Evolutionary conservation across 2,113 vertebrate genomes (phyloP).

Genomic region (Micronycteris hirsuta): DNA sequence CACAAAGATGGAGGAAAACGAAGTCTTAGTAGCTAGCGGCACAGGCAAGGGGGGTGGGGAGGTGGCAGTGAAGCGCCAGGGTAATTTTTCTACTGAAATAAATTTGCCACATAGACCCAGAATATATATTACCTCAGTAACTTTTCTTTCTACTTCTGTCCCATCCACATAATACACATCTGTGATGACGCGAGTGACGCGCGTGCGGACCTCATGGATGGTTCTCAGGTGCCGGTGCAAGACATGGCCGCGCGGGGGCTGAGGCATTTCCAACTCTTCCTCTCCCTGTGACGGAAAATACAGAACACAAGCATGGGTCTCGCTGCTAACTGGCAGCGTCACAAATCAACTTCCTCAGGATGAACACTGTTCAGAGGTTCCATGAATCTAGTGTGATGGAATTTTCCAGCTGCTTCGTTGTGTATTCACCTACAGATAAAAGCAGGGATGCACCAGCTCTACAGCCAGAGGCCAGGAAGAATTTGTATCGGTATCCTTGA

Average conservation of each 20-base stretch:
- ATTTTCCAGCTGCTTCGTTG: background rate
- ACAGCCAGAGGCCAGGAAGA: background rate
- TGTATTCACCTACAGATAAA: background rate
- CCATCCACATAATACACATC: conserved; percentile 95
- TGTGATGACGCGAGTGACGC: conserved; percentile 92
- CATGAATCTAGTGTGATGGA: background rate
- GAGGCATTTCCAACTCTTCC: conserved; percentile 83
- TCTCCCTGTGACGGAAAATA: conserved; percentile 75
- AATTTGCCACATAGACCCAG: background rate
- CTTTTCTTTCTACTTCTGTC: conserved; percentile 93
- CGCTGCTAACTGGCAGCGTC: background rate
- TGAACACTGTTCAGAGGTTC: background rate
- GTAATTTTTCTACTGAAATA: background rate
- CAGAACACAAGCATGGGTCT: background rate
- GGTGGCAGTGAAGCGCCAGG: background rate
- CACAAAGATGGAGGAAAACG: background rate
- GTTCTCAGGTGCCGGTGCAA: conserved; percentile 90
- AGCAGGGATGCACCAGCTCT: background rate
- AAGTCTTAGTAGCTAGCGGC: background rate
- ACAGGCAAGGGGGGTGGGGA: background rate
- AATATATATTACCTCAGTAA: conserved; percentile 85
- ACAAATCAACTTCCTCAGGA: background rate
- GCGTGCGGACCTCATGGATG: conserved; percentile 94
- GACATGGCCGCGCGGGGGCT: conserved; percentile 78
- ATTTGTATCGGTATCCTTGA: background rate